These are phyloP conservation scores for Oophaga pumilio DNA, from an alignment of 2,113 vertebrate species.

Conservation along the genomic window DNA sequence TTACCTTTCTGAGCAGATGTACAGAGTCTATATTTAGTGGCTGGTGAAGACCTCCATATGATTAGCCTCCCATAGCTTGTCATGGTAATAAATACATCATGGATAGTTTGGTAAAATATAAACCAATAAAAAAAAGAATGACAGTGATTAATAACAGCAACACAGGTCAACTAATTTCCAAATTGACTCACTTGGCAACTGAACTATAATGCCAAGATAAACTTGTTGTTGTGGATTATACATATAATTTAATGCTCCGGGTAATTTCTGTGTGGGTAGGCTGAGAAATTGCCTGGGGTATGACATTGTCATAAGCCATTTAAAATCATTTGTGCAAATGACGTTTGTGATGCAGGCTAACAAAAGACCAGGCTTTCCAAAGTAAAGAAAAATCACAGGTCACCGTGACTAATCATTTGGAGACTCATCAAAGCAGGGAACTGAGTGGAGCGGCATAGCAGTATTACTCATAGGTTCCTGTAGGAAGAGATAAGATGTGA, in stretches of 20 bases:
- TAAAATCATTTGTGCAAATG: conserved; percentile 44
- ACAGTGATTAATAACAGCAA: background rate
- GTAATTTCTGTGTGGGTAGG: conserved; percentile 29
- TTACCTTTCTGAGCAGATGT: conserved; percentile 24
- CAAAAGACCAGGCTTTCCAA: conserved; percentile 35
- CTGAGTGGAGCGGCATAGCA: background rate
- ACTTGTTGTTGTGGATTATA: conserved; percentile 6
- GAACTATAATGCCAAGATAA: conserved; percentile 20
- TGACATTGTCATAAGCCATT: conserved; percentile 43
- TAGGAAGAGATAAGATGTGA: conserved; percentile 52
- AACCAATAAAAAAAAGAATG: background rate
- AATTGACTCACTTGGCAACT: conserved; percentile 21
- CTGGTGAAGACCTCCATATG: background rate
- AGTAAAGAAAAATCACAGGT: conserved; percentile 50
- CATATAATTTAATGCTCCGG: conserved; percentile 26
- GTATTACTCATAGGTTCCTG: conserved; percentile 53
- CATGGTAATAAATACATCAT: conserved; percentile 11
- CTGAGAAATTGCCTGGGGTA: conserved; percentile 35
- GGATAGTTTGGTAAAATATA: background rate
- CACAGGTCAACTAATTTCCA: background rate
- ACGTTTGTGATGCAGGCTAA: conserved; percentile 36
- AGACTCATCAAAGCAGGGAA: conserved; percentile 16
- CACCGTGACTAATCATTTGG: conserved; percentile 48
- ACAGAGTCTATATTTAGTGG: background rate
- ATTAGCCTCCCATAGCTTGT: background rate